Base-by-base conservation (phyloP, 2,888 invertebrate genomes). In the Caenorhabditis doughertyi region DNA sequence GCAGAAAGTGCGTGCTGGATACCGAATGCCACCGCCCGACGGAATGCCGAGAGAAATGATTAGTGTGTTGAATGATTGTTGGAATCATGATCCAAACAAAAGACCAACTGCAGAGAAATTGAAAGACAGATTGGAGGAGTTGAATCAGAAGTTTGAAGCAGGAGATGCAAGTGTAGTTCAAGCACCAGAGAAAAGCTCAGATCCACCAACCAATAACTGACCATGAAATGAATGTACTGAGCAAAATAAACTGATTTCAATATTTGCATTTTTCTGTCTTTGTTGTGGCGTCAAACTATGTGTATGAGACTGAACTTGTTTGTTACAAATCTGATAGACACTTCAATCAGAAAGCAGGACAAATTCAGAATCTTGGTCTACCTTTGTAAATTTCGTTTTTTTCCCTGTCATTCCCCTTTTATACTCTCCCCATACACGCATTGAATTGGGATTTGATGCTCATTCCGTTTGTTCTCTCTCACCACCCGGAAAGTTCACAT, bases 1-100 rank as follows among this genome's bases (percentile, higher is more conserved):
- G 79, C 80, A 79, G 39, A 81, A 84, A 56, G 88, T 88, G 47
- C 85, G 88, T 81, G 79, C 53, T n/a, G 89, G 89, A 25, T 89
- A 87, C 67, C 82, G 89, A 32, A 79, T 89, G 86, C 81, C 77
- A 23, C 82, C 87, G 2, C 87, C 85, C 16, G 65, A 81, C 8
- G 25, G 70, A 25, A 89, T 89, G 88, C 89, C 89, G 9, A 79
- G 83, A 39, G 72, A 72, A 21, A 74, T 89, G 42, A 84, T 58
- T 9, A 79, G 55, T 39, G 56, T 88, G 11, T 79, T 88, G 81
- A 71, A 82, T 11, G 67, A 81, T 5, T 83, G 83, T 29, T 89
- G 89, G 87, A 79, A 85, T 71, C 87, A 87, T 44, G 83, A 87
- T 32, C 72, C 89, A 13, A 49, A 74, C 2, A 73, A 83, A 29